These are phyloP conservation scores for Oreocharis arfaki DNA, from an alignment of 2,113 vertebrate genomes.

Conservation along the genomic window DNA sequence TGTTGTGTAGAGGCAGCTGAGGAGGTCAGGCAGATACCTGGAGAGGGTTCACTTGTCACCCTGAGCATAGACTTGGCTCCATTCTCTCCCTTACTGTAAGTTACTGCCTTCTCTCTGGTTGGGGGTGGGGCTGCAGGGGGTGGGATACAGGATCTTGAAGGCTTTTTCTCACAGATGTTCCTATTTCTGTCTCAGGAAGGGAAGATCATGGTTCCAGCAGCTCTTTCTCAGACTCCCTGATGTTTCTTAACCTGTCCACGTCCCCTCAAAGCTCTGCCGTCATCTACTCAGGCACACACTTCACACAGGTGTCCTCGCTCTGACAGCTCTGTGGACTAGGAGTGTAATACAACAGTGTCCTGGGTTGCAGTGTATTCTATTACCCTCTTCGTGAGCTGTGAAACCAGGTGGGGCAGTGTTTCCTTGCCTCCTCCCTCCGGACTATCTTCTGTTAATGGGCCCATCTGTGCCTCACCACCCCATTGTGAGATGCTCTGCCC, in stretches of 20 bases:
- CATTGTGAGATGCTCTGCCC: too few relatives aligned
- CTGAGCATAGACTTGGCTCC: not conserved
- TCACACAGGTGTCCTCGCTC: rapidly evolving
- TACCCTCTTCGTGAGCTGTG: too few relatives aligned
- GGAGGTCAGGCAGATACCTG: not conserved
- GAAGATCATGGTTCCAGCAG: not conserved
- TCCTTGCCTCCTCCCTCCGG: too few relatives aligned
- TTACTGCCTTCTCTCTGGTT: not conserved
- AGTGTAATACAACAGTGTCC: not conserved
- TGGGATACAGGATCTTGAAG: not conserved
- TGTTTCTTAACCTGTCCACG: not conserved
- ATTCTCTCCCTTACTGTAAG: not conserved
- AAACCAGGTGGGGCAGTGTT: too few relatives aligned
- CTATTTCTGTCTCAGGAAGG: not conserved
- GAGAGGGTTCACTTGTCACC: not conserved
- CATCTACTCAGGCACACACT: not conserved
- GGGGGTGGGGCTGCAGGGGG: not conserved
- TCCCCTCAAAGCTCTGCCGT: not conserved
- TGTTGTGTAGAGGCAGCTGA: not conserved
- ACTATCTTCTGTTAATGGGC: too few relatives aligned
- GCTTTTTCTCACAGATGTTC: not conserved
- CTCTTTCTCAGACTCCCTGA: not conserved
- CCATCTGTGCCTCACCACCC: too few relatives aligned
- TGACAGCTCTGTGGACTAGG: not conserved
- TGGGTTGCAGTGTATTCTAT: too few relatives aligned